Base-by-base conservation (phyloP, 2,113 vertebrate genomes). In the Ochotona curzoniae region DNA sequence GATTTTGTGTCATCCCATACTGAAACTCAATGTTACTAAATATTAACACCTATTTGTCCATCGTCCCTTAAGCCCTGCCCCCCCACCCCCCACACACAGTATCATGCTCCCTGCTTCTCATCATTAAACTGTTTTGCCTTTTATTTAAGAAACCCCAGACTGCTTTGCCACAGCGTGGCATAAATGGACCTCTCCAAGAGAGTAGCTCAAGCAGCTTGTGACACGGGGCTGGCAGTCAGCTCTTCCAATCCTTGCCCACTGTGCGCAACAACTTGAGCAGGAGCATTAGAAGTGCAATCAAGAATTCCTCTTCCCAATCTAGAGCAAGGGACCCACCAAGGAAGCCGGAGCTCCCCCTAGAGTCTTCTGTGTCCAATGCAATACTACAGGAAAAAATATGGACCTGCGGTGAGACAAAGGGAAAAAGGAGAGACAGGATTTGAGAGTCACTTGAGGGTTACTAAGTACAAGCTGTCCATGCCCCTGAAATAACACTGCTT, bases 281-380 rank as follows among this genome's bases (percentile, higher is more conserved):
- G n/a, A 63, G 30, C 7, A n/a, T 86, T 90, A 32, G 67, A 32
- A 93, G 14, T 78, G 3, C 1, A 13, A 8, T 8, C 1, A 8
- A 21, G 26, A 71, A 7, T 51, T 86, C 61, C 44, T 30, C 26
- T 30, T 88, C 8, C 2, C 13, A 44, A 8, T n/a, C 25, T 4
- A 2, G 57, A 67, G 64, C 28, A 1, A 2, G 49, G 44, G 63
- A 23, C 47, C 83, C 79, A 51, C 47, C 47, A 30, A n/a, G 87
- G 70, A 70, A 49, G 15, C 82, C 35, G 44, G 78, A 60, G 93
- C 90, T 76, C 67, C 93, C 87, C 69, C 67, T 89, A 60, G 57
- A 89, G 92, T 73, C 63, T 60, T 38, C 63, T 47, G 60, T n/a
- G 20, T 4, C 5, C 21, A 17, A 75, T 95, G 76, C 87, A 87